Conservation (phyloP, 2,797 vertebrate genomes). For the Phataginus tricuspis region DNA sequence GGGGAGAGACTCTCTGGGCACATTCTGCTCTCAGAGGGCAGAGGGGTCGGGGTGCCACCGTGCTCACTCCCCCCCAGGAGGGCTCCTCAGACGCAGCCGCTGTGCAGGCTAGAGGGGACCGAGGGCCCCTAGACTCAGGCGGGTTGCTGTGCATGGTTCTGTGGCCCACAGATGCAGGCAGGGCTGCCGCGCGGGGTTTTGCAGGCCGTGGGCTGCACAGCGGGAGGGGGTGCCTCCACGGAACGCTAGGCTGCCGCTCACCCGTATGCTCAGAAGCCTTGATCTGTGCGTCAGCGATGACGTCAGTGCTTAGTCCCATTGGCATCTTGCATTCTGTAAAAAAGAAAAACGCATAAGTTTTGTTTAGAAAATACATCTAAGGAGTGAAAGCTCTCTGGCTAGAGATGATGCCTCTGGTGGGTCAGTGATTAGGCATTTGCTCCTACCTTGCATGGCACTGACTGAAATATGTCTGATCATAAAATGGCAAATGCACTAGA, state of each 20-base stretch:
- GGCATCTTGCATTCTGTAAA: constrained; percentile 91
- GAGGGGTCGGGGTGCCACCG: no score
- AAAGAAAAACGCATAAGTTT: background rate
- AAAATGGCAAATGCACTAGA: background rate
- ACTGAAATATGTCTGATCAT: background rate
- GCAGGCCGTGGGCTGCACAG: background rate
- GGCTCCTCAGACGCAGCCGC: background rate
- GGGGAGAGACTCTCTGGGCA: background rate
- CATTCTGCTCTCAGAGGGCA: background rate
- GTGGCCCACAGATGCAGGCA: background rate
- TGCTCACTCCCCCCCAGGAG: background rate
- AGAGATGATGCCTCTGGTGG: background rate
- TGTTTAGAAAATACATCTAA: background rate
- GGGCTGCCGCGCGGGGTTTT: background rate
- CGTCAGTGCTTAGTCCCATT: constrained; percentile 91
- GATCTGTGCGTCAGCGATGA: constrained; percentile 91
- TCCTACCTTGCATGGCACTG: background rate
- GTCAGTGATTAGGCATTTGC: background rate
- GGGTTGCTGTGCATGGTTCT: background rate
- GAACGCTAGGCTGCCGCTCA: constrained; percentile 76
- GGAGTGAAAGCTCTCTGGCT: background rate
- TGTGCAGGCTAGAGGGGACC: background rate
- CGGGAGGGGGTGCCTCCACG: background rate
- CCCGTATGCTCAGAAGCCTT: constrained; percentile 88
- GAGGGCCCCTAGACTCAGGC: background rate